phyloP scores from a whole-genome alignment of 2,113 vertebrate genomes.

The Phaethornis superciliosus region DNA sequence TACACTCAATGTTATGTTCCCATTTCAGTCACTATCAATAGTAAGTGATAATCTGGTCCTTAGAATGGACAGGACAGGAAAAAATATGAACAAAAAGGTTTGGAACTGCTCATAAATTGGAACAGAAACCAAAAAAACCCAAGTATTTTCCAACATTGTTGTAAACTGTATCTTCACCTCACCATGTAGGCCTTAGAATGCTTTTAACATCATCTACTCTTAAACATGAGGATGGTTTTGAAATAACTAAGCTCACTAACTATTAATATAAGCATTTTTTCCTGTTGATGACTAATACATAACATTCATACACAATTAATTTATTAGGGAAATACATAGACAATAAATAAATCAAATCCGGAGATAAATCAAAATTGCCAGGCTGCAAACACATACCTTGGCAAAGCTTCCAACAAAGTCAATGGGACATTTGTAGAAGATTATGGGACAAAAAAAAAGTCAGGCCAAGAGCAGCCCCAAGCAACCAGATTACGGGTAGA shows the following conservation, averaged over 20 bases:
- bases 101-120: not conserved
- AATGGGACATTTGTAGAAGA: not conserved
- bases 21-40: not conserved
- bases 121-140: not conserved
- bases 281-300: not conserved
- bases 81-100: not conserved
- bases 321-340: not conserved
- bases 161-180: not conserved
- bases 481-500: not conserved
- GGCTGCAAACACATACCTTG: not conserved
- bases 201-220: not conserved
- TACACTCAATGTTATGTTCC: not conserved
- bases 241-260: not conserved
- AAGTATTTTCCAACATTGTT: not conserved
- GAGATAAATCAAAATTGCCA: not conserved
- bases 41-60: not conserved
- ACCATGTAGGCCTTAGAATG: not conserved
- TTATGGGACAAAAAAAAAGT: not conserved
- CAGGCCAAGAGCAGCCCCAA: not conserved
- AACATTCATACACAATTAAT: not conserved
- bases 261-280: not conserved
- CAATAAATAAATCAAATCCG: not conserved
- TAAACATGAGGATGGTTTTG: not conserved
- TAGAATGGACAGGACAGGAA: not conserved
- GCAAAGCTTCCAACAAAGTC: not conserved